A percentile compares a stretch with the other conserved stretches of the same genome.
These are phyloP conservation scores for Pandemis cinnamomeana DNA, from an alignment of 2,888 invertebrate genomes.

Conservation along the genomic window DNA sequence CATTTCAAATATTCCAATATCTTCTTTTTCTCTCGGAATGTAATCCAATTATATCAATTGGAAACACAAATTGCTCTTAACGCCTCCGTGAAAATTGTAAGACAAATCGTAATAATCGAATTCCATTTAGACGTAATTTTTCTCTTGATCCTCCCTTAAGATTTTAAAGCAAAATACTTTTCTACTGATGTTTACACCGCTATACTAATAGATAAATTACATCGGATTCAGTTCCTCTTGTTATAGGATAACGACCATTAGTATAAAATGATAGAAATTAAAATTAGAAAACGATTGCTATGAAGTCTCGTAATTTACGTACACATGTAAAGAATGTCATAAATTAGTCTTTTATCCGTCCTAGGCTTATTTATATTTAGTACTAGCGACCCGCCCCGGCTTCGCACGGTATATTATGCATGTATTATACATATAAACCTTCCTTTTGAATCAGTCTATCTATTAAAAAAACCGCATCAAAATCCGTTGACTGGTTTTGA, in stretches of 20 bases:
- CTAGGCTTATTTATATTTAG: background rate
- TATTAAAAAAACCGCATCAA: too few relatives aligned
- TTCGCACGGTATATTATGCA: too few relatives aligned
- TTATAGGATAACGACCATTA: too few relatives aligned
- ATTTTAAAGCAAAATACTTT: background rate
- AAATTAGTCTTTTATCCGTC: background rate
- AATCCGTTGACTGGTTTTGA: too few relatives aligned
- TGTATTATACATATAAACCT: too few relatives aligned
- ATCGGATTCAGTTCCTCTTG: too few relatives aligned
- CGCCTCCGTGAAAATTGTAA: conserved; percentile 12
- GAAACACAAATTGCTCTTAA: conserved; percentile 34
- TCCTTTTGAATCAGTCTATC: too few relatives aligned
- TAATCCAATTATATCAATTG: conserved; percentile 21
- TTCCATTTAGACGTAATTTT: conserved; percentile 21
- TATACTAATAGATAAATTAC: background rate
- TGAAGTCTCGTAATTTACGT: too few relatives aligned
- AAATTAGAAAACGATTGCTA: too few relatives aligned
- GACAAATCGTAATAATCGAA: conserved; percentile 29
- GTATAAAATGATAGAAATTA: too few relatives aligned
- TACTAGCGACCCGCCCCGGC: too few relatives aligned
- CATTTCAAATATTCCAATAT: conserved; percentile 13
- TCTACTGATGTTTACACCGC: background rate
- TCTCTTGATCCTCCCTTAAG: conserved; percentile 17
- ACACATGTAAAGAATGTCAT: background rate
- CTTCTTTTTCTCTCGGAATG: conserved; percentile 2